Base-by-base conservation (phyloP, 2,888 invertebrate genomes). In the Tinea trinotella region DNA sequence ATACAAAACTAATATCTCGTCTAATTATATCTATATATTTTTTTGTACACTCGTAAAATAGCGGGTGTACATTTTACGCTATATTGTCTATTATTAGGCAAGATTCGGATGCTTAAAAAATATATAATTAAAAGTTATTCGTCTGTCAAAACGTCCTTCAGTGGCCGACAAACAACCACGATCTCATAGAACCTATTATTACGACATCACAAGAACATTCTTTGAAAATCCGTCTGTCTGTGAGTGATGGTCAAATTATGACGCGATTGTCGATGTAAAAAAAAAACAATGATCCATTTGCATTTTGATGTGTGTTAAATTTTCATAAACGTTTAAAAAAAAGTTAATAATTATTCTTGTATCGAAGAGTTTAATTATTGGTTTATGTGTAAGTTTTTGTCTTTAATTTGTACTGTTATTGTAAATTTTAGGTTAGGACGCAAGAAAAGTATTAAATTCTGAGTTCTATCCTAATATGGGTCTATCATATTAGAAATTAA, bases 101-200 rank as follows among this genome's bases (percentile, higher is more conserved):
- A 40, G 13, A 13, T 40, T 40, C 40, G 40, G 40, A 40, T 40
- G 54, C 18, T 6, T 54, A 18, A 52, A 48, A 56, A 69, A 71
- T 72, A 71, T 78, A 65, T 75, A 78, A 82, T 82, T 82, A 83
- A 75, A 73, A 69, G 68, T 71, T 68, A 66, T 78, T 66, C 68
- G 76, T 76, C 81, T 67, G 74, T 83, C 83, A 82, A 77, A 77
- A 77, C 71, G 80, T 81, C 77, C 62, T 66, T 67, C 72, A 66
- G 79, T 79, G 79, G 81, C 79, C 54, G n/a, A 68, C 71, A 70
- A 76, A 76, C 75, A 71, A 66, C 70, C 68, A 58, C 59, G 57
- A 58, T 58, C 60, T 59, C 62, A 65, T 73, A 71, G 68, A 77
- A 64, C 70, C 74, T 71, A 62, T 82, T 64, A 83, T 83, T 83